phyloP scores from a whole-genome alignment of 2,888 invertebrate genomes.

The Polia nebulosa region DNA sequence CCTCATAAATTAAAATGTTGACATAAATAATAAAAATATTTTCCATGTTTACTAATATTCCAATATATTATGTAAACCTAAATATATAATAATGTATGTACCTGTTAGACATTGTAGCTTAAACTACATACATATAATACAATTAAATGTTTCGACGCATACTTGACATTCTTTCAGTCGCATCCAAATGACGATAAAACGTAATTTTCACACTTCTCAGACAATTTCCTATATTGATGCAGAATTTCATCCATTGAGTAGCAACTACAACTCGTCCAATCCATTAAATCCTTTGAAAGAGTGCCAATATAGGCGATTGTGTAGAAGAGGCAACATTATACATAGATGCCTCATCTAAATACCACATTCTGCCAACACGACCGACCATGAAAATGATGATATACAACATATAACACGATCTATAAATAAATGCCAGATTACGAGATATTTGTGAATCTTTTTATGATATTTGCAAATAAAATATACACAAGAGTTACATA shows the following conservation, averaged over 20 bases:
- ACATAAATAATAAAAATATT: constrained; percentile 66
- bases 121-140: constrained; percentile 62
- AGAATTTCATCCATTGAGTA: constrained; percentile 27
- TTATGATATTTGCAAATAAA: constrained; percentile 69
- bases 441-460: constrained; percentile 64
- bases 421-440: constrained; percentile 79
- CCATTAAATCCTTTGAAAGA: constrained; percentile 23
- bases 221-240: constrained; percentile 52
- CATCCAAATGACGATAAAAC: constrained; percentile 35
- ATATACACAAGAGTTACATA: constrained; percentile 73
- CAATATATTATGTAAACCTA: constrained; percentile 63
- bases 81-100: constrained; percentile 65
- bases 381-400: constrained; percentile 62
- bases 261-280: constrained; percentile 13
- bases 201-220: constrained; percentile 20
- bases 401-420: constrained; percentile 69
- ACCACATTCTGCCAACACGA: constrained; percentile 56
- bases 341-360: constrained; percentile 43
- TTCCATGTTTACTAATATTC: constrained; percentile 59
- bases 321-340: constrained; percentile 26
- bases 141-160: constrained; percentile 62
- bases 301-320: constrained; percentile 46
- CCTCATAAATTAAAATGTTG: constrained; percentile 60
- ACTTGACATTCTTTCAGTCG: constrained; percentile 44
- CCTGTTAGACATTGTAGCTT: constrained; percentile 56